A percentile compares a stretch with the other conserved stretches of the same genome.
Evolutionary conservation across 2,888 invertebrate genomes (phyloP).

Genomic region (Nasonia oneida): DNA sequence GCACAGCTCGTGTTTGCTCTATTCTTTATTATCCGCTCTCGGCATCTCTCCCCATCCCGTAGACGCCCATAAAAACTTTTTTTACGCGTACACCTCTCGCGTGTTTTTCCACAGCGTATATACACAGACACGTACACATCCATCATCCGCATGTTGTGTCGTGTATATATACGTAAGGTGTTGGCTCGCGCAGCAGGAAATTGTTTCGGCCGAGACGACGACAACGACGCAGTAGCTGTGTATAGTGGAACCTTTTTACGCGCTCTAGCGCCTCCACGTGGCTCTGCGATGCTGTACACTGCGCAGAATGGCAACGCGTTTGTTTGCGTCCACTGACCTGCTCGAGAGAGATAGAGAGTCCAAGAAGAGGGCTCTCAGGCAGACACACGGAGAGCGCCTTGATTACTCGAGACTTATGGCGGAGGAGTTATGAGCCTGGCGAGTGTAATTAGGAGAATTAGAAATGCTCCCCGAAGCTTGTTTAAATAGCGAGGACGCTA

Average conservation of each 20-base stretch:
- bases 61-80: neutral
- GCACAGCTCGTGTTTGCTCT: constrained; percentile 32
- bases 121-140: neutral
- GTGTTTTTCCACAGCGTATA: neutral
- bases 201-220: neutral
- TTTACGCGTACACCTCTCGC: neutral
- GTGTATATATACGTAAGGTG: neutral
- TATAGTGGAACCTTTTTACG: neutral
- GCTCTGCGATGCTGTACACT: neutral
- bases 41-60: neutral
- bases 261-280: neutral
- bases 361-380: neutral
- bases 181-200: constrained; percentile 10
- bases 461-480: neutral
- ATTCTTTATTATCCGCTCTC: constrained; percentile 47
- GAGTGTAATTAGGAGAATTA: neutral
- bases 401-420: neutral
- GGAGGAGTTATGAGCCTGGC: neutral
- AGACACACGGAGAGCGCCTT: neutral
- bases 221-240: too few species aligned
- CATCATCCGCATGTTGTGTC: neutral
- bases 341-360: neutral
- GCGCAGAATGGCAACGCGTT: neutral
- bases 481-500: neutral
- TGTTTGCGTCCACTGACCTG: constrained; percentile 19